A percentile compares a stretch with the other conserved stretches of the same genome.
Evolutionary conservation across 2,113 vertebrate genomes (phyloP).

Genomic region (human): DNA sequence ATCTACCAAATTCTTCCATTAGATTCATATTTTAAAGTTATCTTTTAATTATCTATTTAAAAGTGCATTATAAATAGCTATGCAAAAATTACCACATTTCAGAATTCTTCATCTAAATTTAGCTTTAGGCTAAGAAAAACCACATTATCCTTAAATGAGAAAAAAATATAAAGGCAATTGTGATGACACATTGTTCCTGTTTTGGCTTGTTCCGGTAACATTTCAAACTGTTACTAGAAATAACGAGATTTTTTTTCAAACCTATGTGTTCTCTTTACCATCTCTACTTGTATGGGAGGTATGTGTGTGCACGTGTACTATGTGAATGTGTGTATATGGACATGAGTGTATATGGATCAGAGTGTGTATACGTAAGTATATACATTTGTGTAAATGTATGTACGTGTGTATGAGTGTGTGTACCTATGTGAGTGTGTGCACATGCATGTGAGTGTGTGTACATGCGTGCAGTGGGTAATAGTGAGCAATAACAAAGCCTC

Average conservation of each 20-base stretch:
- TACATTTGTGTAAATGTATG: not conserved
- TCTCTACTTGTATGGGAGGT: not conserved
- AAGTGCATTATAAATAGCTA: constrained; percentile 2
- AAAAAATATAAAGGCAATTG: not conserved
- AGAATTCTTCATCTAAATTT: constrained; percentile 40
- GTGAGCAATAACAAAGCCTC: not conserved
- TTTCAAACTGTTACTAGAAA: constrained; percentile 20
- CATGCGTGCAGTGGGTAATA: not conserved
- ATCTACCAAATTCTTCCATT: not conserved
- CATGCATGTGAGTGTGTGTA: too few relatives aligned
- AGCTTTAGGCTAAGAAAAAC: constrained; percentile 9
- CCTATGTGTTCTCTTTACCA: not conserved
- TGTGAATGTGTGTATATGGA: not conserved
- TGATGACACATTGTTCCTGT: constrained; percentile 7
- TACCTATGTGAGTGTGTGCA: not conserved
- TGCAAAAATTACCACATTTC: constrained; percentile 24
- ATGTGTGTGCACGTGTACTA: too few relatives aligned
- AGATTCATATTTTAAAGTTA: not conserved
- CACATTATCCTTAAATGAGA: not conserved
- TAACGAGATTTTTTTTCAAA: not conserved
- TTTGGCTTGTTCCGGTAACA: not conserved
- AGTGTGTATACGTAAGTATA: not conserved
- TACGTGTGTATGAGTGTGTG: not conserved
- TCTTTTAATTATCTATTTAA: not conserved
- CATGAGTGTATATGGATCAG: not conserved